A percentile compares a stretch with the other conserved stretches of the same genome.
Conservation (phyloP, 2,888 invertebrate species). For the Toxonevra muliebris region DNA sequence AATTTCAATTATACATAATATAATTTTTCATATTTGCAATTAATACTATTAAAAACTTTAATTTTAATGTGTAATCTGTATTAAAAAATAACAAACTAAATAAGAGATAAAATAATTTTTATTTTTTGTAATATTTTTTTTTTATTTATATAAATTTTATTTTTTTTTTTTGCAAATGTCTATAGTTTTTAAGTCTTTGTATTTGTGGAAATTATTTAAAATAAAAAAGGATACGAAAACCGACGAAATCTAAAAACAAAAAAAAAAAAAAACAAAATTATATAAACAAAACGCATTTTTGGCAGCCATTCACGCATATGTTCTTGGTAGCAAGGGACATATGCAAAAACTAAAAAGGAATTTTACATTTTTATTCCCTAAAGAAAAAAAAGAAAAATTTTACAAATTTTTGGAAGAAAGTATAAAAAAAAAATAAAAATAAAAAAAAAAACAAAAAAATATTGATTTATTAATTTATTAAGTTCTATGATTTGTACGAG, state of each 20-base stretch:
- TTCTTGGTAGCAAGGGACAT: conserved; percentile 40
- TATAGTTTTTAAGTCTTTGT: conserved; percentile 33
- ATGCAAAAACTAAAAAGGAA: conserved; percentile 46
- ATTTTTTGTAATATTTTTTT: neutral
- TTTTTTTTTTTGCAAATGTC: conserved; percentile 17
- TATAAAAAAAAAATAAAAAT: conserved; percentile 45
- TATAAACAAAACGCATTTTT: conserved; percentile 45
- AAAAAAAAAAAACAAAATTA: neutral
- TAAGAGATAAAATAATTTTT: conserved; percentile 33
- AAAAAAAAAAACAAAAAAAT: conserved; percentile 35
- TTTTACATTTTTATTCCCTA: conserved; percentile 62
- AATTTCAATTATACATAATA: no score
- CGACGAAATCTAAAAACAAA: conserved; percentile 6
- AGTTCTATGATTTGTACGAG: conserved; percentile 35
- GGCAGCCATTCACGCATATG: conserved; percentile 56
- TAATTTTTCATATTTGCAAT: neutral
- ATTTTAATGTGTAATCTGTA: conserved; percentile 36
- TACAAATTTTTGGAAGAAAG: conserved; percentile 45
- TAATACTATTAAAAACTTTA: no score
- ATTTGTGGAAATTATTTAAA: conserved; percentile 22
- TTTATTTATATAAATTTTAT: conserved; percentile 21
- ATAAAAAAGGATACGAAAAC: conserved; percentile 13
- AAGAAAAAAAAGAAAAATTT: conserved; percentile 54
- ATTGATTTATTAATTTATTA: conserved; percentile 37
- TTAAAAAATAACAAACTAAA: no score